Percentiles rank a stretch among this genome's conserved stretches.
Conservation (phyloP, 2,113 vertebrate species). For the Sminthopsis crassicaudata region DNA sequence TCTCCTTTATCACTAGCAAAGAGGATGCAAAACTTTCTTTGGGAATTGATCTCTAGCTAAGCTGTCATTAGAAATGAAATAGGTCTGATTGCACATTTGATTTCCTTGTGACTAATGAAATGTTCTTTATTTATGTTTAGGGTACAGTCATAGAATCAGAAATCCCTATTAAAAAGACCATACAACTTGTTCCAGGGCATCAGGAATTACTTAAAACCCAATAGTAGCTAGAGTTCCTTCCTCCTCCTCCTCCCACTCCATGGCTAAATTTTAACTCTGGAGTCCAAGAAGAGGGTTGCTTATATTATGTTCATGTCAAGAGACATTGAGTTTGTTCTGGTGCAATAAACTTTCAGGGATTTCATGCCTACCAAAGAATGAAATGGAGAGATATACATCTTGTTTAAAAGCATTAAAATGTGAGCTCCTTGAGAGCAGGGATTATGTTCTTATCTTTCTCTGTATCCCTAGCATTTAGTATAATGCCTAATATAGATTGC, state of each 20-base stretch:
- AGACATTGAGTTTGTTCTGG: neutral
- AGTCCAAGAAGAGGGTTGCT: neutral
- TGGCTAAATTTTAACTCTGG: neutral
- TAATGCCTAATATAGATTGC: neutral
- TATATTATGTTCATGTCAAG: neutral
- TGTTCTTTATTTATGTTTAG: neutral
- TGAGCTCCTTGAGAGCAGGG: neutral
- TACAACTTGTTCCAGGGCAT: neutral
- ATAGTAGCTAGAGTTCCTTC: neutral
- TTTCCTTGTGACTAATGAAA: slow-evolving; percentile 37
- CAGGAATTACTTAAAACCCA: slow-evolving; percentile 2
- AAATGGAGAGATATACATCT: neutral
- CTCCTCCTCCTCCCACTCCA: neutral
- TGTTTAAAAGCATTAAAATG: neutral
- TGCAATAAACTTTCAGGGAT: neutral
- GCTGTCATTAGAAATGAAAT: slow-evolving; percentile 30
- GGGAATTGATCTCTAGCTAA: slow-evolving; percentile 56
- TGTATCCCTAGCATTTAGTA: neutral
- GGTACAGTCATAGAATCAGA: neutral
- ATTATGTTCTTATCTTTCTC: neutral
- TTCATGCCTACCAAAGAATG: neutral
- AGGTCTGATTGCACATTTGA: slow-evolving; percentile 34
- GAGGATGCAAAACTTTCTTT: slow-evolving; percentile 41
- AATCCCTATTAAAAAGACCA: neutral
- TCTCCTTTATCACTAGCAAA: neutral